Evolutionary conservation across 2,113 vertebrate genomes (phyloP).

Genomic region (Cephalopholis sonnerati): DNA sequence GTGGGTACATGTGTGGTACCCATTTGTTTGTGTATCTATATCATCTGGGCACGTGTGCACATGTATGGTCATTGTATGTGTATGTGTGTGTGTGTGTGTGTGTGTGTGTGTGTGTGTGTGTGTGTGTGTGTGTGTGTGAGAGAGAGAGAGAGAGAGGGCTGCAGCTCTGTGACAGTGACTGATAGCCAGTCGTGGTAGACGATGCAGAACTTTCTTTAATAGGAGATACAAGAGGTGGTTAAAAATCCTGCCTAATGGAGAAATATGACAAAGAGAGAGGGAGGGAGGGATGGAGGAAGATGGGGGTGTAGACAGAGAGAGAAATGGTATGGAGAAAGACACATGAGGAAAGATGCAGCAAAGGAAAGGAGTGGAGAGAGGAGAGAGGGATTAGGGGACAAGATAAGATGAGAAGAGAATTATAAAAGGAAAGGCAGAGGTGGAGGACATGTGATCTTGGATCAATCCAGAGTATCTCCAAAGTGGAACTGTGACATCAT

Average conservation of each 20-base stretch:
- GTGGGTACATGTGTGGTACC: neutral
- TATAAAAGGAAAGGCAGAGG: neutral
- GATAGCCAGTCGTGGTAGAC: constrained; percentile 84
- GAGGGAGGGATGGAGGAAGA: neutral
- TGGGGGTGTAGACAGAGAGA: constrained; percentile 1
- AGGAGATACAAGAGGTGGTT: constrained; percentile 87
- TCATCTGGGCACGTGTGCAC: neutral
- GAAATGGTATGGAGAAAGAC: neutral
- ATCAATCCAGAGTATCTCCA: no score
- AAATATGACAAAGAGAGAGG: constrained; percentile 74
- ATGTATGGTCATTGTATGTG: neutral
- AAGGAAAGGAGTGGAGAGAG: constrained; percentile 1
- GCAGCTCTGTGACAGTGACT: constrained; percentile 82
- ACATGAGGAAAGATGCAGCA: neutral
- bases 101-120: constrained; percentile 44
- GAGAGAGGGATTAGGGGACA: neutral
- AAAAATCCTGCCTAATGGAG: constrained; percentile 85
- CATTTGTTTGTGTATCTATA: constrained; percentile 14
- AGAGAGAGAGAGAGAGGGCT: neutral
- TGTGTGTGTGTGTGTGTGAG: no score
- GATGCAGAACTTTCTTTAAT: constrained; percentile 87
- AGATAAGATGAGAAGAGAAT: neutral
- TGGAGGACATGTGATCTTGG: neutral
- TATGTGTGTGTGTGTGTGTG: constrained; percentile 23
- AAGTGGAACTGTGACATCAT: no score